Evolutionary conservation across 2,797 vertebrate species (phyloP).

Genomic region (Microctenopoma stevenorrisi): DNA sequence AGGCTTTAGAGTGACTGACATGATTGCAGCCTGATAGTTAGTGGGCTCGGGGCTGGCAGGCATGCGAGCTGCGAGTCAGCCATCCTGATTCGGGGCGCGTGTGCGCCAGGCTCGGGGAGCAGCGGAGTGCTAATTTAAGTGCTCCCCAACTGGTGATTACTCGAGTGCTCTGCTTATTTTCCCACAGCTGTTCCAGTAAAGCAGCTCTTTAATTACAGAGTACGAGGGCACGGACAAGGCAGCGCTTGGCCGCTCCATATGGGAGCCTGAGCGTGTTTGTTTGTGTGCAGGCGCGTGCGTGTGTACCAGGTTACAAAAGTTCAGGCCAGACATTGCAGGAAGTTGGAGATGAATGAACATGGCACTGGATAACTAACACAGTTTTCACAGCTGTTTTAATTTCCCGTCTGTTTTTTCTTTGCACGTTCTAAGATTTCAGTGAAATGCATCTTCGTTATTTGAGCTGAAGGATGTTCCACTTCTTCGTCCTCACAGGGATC

Average conservation of each 20-base stretch:
- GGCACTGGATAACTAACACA: slow-evolving; percentile 10
- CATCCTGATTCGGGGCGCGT: slow-evolving; percentile 73
- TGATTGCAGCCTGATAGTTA: slow-evolving; percentile 69
- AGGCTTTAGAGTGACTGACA: slow-evolving; percentile 59
- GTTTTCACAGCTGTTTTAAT: slow-evolving; percentile 40
- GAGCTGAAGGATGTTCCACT: background rate
- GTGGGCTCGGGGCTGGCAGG: slow-evolving; percentile 65
- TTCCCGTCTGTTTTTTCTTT: background rate
- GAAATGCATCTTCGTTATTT: background rate
- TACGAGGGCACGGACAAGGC: slow-evolving; percentile 67
- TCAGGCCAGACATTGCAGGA: slow-evolving; percentile 51
- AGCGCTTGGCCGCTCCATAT: slow-evolving; percentile 44
- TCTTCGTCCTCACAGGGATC: slow-evolving; percentile 84
- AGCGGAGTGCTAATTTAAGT: slow-evolving; percentile 85
- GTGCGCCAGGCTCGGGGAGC: slow-evolving; percentile 73
- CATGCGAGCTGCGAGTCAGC: slow-evolving; percentile 62
- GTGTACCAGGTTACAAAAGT: slow-evolving; percentile 46
- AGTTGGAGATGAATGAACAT: slow-evolving; percentile 43
- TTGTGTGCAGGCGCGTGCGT: slow-evolving; percentile 13
- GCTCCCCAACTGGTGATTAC: slow-evolving; percentile 86
- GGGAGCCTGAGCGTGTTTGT: slow-evolving; percentile 38
- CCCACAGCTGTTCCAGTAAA: slow-evolving; percentile 83
- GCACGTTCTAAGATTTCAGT: slow-evolving; percentile 2
- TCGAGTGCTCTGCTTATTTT: slow-evolving; percentile 80
- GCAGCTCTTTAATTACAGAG: slow-evolving; percentile 85